These are phyloP conservation scores for Tenthredo scrophulariae DNA, from an alignment of 2,888 invertebrate genomes.

Conservation along the genomic window DNA sequence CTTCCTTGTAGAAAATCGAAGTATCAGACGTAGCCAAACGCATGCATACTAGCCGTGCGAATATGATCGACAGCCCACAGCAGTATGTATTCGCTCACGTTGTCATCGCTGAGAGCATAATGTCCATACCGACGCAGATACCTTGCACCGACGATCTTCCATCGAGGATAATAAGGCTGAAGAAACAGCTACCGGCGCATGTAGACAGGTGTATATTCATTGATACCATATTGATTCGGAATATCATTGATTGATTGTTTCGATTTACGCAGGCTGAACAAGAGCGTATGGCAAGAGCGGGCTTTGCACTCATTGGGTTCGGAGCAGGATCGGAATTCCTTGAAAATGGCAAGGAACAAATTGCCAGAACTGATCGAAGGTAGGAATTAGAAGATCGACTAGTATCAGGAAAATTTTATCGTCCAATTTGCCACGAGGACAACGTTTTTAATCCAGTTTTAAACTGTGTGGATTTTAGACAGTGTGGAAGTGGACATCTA, in stretches of 20 bases:
- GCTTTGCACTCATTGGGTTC: constrained; percentile 70
- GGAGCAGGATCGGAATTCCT: not conserved
- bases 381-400: constrained; percentile 55
- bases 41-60: constrained; percentile 66
- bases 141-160: constrained; percentile 72
- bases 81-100: constrained; percentile 79
- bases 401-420: not conserved
- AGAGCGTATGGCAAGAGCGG: constrained; percentile 77
- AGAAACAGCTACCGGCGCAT: constrained; percentile 65
- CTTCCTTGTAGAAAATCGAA: constrained; percentile 63
- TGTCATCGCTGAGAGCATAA: constrained; percentile 76
- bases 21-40: constrained; percentile 62
- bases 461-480: not conserved
- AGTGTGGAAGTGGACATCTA: constrained; percentile 58
- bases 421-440: not conserved
- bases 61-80: constrained; percentile 73
- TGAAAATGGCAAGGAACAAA: constrained; percentile 73
- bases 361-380: constrained; percentile 75
- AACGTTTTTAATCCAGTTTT: not conserved
- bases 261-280: constrained; percentile 65
- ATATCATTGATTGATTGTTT: not conserved
- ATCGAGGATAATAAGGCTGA: constrained; percentile 65
- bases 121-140: constrained; percentile 73
- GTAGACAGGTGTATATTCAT: constrained; percentile 69
- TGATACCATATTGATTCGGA: not conserved